Evolutionary conservation across 2,888 invertebrate genomes (phyloP).

Genomic region (Amblyjoppa proteus): DNA sequence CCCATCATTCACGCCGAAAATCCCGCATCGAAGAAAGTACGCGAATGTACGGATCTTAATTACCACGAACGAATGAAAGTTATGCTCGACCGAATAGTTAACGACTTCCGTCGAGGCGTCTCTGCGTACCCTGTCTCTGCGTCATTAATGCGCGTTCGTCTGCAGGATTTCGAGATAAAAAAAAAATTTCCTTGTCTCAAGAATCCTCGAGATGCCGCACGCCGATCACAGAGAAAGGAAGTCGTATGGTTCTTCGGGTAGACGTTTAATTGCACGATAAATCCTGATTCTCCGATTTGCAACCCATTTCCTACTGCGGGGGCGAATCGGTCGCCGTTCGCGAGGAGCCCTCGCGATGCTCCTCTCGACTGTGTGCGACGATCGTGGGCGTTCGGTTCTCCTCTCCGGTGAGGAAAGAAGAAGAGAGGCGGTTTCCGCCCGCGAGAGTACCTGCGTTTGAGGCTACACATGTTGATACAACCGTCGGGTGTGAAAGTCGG

Average conservation of each 20-base stretch:
- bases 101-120: conserved; percentile 61
- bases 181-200: not conserved
- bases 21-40: conserved; percentile 14
- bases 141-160: conserved; percentile 54
- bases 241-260: conserved; percentile 75
- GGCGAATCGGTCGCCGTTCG: conserved; percentile 75
- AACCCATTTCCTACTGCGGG: conserved; percentile 84
- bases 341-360: conserved; percentile 55
- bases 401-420: conserved; percentile 12
- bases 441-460: conserved; percentile 57
- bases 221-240: conserved; percentile 72
- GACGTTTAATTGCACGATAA: conserved; percentile 84
- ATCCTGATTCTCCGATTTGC: conserved; percentile 84
- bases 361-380: conserved; percentile 54
- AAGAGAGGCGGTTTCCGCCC: conserved; percentile 31
- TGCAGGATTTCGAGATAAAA: conserved; percentile 36
- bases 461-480: conserved; percentile 56
- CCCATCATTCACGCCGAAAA: not conserved
- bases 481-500: conserved; percentile 81
- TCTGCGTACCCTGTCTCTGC: conserved; percentile 13
- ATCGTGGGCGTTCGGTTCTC: conserved; percentile 22
- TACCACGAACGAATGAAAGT: conserved; percentile 36
- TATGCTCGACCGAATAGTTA: conserved; percentile 53
- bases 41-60: conserved; percentile 35
- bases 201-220: conserved; percentile 42